Percentiles rank a stretch among this genome's conserved stretches.
Evolutionary conservation across 2,888 invertebrate species (phyloP).

Genomic region (Phlogophora meticulosa): DNA sequence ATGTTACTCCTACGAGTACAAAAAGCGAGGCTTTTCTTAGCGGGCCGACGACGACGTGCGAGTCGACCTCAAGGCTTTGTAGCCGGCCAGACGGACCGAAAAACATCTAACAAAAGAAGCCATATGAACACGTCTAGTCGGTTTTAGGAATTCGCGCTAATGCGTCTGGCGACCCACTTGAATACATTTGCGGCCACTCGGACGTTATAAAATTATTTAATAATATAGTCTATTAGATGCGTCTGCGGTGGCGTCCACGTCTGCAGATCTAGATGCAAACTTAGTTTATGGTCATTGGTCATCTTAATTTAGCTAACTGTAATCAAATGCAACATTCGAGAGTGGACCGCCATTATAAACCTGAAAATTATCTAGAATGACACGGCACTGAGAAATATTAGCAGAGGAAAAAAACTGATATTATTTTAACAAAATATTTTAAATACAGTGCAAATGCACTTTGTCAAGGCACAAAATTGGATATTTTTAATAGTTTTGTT

Average conservation of each 20-base stretch:
- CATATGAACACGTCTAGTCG: conserved; percentile 79
- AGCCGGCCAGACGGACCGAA: conserved; percentile 72
- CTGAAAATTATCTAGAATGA: conserved; percentile 6
- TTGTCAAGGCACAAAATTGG: conserved; percentile 2
- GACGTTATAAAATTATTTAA: conserved; percentile 73
- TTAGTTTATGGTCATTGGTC: conserved; percentile 41
- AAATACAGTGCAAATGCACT: neutral
- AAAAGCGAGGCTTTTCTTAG: conserved; percentile 62
- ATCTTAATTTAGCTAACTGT: conserved; percentile 53
- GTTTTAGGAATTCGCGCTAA: conserved; percentile 85
- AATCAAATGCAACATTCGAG: conserved; percentile 44
- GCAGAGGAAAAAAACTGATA: neutral
- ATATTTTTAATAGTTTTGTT: conserved; percentile 20
- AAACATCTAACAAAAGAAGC: conserved; percentile 81
- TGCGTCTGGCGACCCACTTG: conserved; percentile 87
- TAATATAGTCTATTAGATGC: conserved; percentile 70
- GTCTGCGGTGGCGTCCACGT: conserved; percentile 60
- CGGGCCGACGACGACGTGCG: conserved; percentile 63
- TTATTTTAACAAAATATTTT: neutral
- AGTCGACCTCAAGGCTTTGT: conserved; percentile 72
- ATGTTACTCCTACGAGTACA: conserved; percentile 54
- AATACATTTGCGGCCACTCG: conserved; percentile 73
- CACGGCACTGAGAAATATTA: neutral
- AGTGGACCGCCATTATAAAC: conserved; percentile 7
- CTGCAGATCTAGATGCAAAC: conserved; percentile 49